Evolutionary conservation across 2,888 invertebrate genomes (phyloP), one percentile per base, ranked within the genome.

Genomic region (Tromatobia lineatoria): DNA sequence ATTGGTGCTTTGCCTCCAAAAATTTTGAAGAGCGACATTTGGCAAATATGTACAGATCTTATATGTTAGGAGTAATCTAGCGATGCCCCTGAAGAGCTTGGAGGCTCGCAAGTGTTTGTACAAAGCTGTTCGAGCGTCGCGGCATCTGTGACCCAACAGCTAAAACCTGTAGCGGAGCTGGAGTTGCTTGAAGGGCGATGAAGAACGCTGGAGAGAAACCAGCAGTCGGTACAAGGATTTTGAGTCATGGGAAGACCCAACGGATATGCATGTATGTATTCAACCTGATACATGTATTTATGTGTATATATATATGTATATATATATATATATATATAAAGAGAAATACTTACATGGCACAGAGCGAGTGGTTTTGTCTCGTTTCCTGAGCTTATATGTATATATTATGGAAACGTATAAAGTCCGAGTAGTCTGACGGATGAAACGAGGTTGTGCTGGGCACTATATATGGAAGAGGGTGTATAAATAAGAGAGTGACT

Each of bases 91-190:
- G 20, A 38, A 38, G 34, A 8, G 34, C 23, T 10, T 3, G 6
- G 23, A 8, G 20, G 13, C 61, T 64, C 50, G 38, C 20, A 47
- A 66, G 54, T 18, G 69, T n/a, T 82, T 42, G 73, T 13, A 42
- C 61, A 45, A 29, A 18, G 20, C 52, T 54, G 77, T 45, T 83
- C 90, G 90, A 91, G 80, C 75, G 83, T 70, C 80, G 88, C 89
- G 89, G 91, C 92, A 92, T 90, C 92, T 90, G 57, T 87, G 87
- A 87, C 77, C 87, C 77, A 75, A 76, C 34, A 69, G 52, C 74
- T 66, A 83, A 91, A 91, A 86, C 88, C 82, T 64, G 74, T 70
- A 64, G 61, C 38, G 71, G 13, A 76, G 66, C 67, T 50, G 71
- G 86, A 83, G 52, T 20, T 54, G 84, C 81, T 82, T 66, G 52